Percentiles rank a stretch among this genome's conserved stretches.
phyloP scores from a whole-genome alignment of 2,113 vertebrate species.

The Dasyornis broadbenti region DNA sequence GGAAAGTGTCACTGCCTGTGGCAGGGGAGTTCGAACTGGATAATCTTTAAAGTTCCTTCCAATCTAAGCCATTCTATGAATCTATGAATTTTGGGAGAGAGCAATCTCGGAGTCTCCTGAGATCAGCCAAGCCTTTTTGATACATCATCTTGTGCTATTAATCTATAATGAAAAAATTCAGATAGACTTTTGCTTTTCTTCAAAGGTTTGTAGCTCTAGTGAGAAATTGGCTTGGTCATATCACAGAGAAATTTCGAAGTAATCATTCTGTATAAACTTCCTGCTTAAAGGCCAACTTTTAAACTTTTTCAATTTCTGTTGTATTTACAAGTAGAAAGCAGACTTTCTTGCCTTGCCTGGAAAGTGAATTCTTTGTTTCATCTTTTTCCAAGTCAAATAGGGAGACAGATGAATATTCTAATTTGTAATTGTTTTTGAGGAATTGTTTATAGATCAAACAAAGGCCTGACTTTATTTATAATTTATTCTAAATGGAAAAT shows the following conservation, averaged over 20 bases:
- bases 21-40: fast-evolving
- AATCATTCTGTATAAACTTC: neutral
- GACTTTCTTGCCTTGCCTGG: neutral
- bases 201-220: neutral
- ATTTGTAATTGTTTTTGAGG: neutral
- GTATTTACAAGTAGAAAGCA: neutral
- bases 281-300: neutral
- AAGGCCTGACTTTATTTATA: neutral
- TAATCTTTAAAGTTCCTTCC: neutral
- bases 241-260: neutral
- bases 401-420: neutral
- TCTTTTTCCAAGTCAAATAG: neutral
- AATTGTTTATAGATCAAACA: neutral
- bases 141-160: neutral
- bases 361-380: neutral
- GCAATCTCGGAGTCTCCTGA: neutral
- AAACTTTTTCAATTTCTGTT: neutral
- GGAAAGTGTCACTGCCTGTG: neutral
- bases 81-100: neutral
- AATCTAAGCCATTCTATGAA: neutral
- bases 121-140: neutral
- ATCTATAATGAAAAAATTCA: neutral
- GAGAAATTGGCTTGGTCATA: neutral
- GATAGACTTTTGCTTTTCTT: neutral
- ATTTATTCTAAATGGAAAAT: neutral